Base-by-base conservation (phyloP, 2,113 vertebrate species). In the Turdus rufiventris region DNA sequence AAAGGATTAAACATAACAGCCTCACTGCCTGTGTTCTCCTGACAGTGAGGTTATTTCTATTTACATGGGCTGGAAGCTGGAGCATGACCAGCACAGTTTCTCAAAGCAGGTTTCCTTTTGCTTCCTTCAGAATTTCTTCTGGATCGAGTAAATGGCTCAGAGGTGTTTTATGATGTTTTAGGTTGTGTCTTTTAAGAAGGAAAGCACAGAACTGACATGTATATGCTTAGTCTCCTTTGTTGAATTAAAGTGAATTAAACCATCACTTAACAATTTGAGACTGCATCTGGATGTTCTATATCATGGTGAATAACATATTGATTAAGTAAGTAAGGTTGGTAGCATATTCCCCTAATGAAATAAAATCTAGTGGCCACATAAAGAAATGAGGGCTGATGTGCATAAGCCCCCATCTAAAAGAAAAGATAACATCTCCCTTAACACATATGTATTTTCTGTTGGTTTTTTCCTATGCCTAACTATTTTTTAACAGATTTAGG, bases 41-140 rank as follows among this genome's bases (percentile, higher is more conserved):
- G 84, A 73, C 45, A 84, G 61, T 81, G 88, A 91, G 74, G 89
- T 74, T 89, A 73, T 90, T 91, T 89, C 71, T 94, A 65, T 97
- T 96, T 94, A 91, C 72, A 45, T 91, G 57, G 83, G 56, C 28
- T 78, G 72, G 68, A 67, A 67, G 36, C 73, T 95, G 92, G 93
- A 94, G 78, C 31, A 53, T 12, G 50, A 86, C 74, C 88, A 95
- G n/a, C 3, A 3, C 60, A 66, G 58, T 81, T 89, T 93, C 53
- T 86, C 75, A 84, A 88, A n/a, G 72, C 43, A 92, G 60, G 34
- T 43, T 95, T 92, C 79, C 63, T 71, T 56, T 77, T 77, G 23
- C 50, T 93, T 88, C 70, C 77, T 73, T 43, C 31, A 92, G 47
- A 63, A 65, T 77, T 89, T 92, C 58, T 93, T n/a, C 63, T 89